Base-by-base conservation (phyloP, 1,140 invertebrate species). In the Lordiphosa stackelbergi region DNA sequence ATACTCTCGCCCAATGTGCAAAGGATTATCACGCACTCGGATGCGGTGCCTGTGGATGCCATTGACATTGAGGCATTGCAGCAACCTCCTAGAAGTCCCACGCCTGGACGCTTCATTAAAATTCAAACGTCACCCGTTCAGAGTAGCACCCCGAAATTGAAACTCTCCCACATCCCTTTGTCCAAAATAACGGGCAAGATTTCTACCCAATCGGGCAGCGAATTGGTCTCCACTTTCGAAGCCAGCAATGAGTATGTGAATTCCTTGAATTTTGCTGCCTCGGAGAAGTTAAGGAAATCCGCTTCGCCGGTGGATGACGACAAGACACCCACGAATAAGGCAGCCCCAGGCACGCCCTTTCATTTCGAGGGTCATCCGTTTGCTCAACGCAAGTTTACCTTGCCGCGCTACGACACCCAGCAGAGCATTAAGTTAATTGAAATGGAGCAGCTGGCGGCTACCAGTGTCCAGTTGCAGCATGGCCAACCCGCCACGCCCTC, bases 1-100 rank as follows among this genome's bases (percentile, higher is more conserved):
- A 61, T 81, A 40, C 63, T 87, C 8, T 87, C 86, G n/a, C 66
- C 86, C 5, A 87, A 87, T 51, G 86, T 87, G 8, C 86, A 87
- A 12, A 65, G 86, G 5, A 78, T 87, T 11, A 87, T 87, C 41
- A 74, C 84, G 19, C 85, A 86, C 43, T 66, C 85, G 7, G 85
- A 87, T 22, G 72, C 78, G 0, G 66, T 54, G 35, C 73, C 66
- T 1, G 79, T 86, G 8, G 73, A 75, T 11, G 77, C 79, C 5
- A 64, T 87, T 10, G 74, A 85, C 47, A 66, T 79, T 22, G 78
- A 87, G 45, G 78, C 84, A 38, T 46, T 87, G 38, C 69, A 83
- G 42, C 64, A 77, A 12, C 41, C 57, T 2, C 65, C 56, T n/a
- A 53, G 56, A 36, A 72, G 62, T 71, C 68, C 77, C 19, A 72